Conservation (phyloP, 2,888 invertebrate species). For the Cataglyphis rosenhaueri region DNA sequence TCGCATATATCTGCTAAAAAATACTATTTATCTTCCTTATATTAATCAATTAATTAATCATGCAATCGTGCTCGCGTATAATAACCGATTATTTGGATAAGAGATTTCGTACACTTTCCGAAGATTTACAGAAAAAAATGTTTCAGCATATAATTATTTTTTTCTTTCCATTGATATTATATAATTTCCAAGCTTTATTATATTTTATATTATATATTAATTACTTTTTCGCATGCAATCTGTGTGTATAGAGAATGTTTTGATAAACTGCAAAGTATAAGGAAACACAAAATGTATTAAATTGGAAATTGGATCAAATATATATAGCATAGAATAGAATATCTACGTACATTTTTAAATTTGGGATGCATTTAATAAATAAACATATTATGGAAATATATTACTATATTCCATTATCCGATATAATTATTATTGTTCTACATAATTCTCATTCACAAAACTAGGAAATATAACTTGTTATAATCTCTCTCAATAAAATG, state of each 20-base stretch:
- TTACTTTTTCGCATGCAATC: neutral
- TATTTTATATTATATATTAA: neutral
- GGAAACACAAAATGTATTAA: neutral
- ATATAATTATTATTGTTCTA: neutral
- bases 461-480: neutral
- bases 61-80: neutral
- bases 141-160: neutral
- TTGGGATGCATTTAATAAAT: neutral
- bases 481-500: neutral
- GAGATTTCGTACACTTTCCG: neutral
- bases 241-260: neutral
- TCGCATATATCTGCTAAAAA: neutral
- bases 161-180: neutral
- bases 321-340: neutral
- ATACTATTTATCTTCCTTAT: neutral
- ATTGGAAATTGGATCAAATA: neutral
- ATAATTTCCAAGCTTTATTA: neutral
- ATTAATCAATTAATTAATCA: constrained; percentile 26
- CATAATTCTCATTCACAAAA: neutral
- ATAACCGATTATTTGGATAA: neutral
- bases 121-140: neutral
- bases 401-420: neutral
- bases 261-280: neutral
- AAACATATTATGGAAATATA: neutral
- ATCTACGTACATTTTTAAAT: neutral